These are phyloP conservation scores for Neogobius melanostomus DNA, from an alignment of 2,113 vertebrate genomes.

Conservation along the genomic window DNA sequence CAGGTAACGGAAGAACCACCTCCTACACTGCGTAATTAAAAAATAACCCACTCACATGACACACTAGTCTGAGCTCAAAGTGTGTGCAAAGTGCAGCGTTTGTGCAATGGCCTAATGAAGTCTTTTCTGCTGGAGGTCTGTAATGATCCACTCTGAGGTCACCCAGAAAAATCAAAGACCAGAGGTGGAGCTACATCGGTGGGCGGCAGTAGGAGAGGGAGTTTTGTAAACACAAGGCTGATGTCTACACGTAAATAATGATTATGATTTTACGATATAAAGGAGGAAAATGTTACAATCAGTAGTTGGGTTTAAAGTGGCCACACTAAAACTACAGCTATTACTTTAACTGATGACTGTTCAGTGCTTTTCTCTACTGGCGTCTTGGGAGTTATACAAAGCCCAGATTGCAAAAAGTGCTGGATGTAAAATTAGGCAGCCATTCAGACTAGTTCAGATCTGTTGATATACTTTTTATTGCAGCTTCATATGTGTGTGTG, in stretches of 20 bases:
- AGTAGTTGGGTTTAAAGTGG: no score
- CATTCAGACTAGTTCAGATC: neutral
- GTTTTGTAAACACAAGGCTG: slow-evolving; percentile 15
- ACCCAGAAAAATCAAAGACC: slow-evolving; percentile 52
- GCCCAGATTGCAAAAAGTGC: neutral
- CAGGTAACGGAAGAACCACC: slow-evolving; percentile 10
- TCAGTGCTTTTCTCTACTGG: neutral
- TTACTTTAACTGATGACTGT: no score
- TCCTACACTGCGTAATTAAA: neutral
- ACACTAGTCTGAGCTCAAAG: slow-evolving; percentile 38
- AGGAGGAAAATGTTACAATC: neutral
- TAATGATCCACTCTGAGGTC: slow-evolving; percentile 28
- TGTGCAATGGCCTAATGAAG: slow-evolving; percentile 24
- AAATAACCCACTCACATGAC: neutral
- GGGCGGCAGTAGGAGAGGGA: slow-evolving; percentile 15
- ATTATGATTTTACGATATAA: slow-evolving; percentile 8
- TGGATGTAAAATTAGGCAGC: neutral
- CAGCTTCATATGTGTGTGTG: neutral
- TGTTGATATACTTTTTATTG: neutral
- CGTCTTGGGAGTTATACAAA: no score
- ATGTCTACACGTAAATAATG: neutral
- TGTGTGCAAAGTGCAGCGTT: slow-evolving; percentile 17
- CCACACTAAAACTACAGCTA: no score
- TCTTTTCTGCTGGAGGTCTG: slow-evolving; percentile 38
- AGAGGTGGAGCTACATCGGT: slow-evolving; percentile 42